Evolutionary conservation across 2,797 vertebrate genomes (phyloP).

Genomic region (Miichthys miiuy): DNA sequence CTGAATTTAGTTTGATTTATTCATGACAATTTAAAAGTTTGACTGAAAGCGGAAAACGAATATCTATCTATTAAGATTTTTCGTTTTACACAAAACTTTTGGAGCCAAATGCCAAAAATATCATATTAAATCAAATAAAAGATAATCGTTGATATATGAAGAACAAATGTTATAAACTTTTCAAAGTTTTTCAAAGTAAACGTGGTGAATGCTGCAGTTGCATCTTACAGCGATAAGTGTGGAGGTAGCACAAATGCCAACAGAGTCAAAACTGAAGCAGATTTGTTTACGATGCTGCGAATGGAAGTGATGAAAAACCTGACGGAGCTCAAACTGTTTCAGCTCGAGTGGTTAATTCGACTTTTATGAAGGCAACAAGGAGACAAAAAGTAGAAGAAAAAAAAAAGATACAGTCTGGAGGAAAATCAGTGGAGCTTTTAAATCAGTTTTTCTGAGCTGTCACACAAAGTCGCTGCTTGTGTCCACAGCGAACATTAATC

Average conservation of each 20-base stretch:
- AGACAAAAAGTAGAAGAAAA: constrained; percentile 3
- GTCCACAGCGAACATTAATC: constrained; percentile 1
- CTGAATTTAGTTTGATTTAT: background rate
- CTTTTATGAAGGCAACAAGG: background rate
- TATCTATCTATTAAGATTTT: background rate
- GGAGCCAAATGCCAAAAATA: background rate
- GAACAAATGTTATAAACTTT: background rate
- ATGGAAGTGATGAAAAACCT: background rate
- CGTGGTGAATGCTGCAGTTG: background rate
- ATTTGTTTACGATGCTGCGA: background rate
- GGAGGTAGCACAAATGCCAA: background rate
- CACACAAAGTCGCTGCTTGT: background rate
- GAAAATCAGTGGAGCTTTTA: background rate
- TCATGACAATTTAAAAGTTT: background rate
- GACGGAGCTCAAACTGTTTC: background rate
- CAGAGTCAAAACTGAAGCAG: background rate
- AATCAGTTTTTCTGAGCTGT: constrained; percentile 17
- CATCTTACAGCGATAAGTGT: background rate
- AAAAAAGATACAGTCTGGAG: background rate
- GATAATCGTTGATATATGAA: background rate
- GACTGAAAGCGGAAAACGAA: background rate
- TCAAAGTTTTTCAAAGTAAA: background rate
- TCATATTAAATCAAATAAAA: background rate
- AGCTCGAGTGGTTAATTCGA: background rate
- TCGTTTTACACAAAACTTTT: background rate